Evolutionary conservation across 2,797 vertebrate genomes (phyloP).

Genomic region (Sebastes miniatus): DNA sequence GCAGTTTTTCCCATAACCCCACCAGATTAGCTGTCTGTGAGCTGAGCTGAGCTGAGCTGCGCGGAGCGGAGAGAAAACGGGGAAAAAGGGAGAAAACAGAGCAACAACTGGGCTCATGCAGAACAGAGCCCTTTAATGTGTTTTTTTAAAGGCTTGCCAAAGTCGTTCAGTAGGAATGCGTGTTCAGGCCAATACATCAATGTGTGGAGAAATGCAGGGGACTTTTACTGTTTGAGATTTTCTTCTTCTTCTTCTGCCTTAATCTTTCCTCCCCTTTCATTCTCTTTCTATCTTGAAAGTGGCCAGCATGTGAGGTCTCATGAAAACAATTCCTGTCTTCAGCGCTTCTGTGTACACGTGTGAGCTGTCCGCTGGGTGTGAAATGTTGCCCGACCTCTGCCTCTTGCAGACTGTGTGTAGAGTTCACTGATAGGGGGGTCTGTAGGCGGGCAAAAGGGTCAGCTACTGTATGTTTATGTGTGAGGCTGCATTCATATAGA

Average conservation of each 20-base stretch:
- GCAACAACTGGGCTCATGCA: conserved; percentile 69
- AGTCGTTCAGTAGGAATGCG: conserved; percentile 75
- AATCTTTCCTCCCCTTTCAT: conserved; percentile 18
- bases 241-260: conserved; percentile 29
- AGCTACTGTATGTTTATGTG: conserved; percentile 36
- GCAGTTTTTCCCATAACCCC: conserved; percentile 31
- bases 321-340: conserved; percentile 18
- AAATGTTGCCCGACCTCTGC: conserved; percentile 32
- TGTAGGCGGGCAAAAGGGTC: conserved; percentile 17
- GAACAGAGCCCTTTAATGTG: conserved; percentile 76
- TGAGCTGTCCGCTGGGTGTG: conserved; percentile 2
- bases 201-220: conserved; percentile 62
- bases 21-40: conserved; percentile 33
- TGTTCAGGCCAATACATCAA: conserved; percentile 66
- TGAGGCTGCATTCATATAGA: neutral
- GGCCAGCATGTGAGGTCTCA: neutral
- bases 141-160: conserved; percentile 78
- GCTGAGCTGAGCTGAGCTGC: conserved; percentile 27
- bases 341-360: neutral
- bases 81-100: conserved; percentile 46
- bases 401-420: conserved; percentile 27
- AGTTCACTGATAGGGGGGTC: conserved; percentile 52
- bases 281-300: conserved; percentile 11
- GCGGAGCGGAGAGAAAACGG: conserved; percentile 10
- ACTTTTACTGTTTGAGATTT: conserved; percentile 42